These are phyloP conservation scores for Pteromalus puparum DNA, from an alignment of 1,140 invertebrate species.

Conservation along the genomic window DNA sequence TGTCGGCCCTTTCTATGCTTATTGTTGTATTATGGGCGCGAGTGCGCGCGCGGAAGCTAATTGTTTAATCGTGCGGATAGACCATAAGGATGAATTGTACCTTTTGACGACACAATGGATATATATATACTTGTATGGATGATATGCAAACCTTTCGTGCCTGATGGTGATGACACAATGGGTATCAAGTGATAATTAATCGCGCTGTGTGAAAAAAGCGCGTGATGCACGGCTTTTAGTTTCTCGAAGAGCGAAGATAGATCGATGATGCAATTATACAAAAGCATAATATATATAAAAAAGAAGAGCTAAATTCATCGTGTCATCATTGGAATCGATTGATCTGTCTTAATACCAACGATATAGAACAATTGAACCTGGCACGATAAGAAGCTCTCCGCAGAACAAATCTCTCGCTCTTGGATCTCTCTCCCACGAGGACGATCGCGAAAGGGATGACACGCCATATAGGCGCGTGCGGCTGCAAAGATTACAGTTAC, in stretches of 20 bases:
- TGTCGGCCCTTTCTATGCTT: background rate
- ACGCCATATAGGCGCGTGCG: background rate
- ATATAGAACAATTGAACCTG: too few relatives aligned
- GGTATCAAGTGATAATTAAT: slow-evolving; percentile 62
- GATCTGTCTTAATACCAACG: background rate
- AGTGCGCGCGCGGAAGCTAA: slow-evolving; percentile 57
- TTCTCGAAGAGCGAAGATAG: too few relatives aligned
- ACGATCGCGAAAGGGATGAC: background rate
- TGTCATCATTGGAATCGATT: too few relatives aligned
- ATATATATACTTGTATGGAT: too few relatives aligned
- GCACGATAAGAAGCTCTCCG: background rate
- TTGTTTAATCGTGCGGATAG: slow-evolving; percentile 72
- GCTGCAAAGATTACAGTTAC: slow-evolving; percentile 20
- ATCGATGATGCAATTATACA: too few relatives aligned
- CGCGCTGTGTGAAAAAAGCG: too few relatives aligned
- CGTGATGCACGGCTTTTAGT: too few relatives aligned
- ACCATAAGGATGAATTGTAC: slow-evolving; percentile 50
- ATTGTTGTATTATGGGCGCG: slow-evolving; percentile 18
- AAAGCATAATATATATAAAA: too few relatives aligned
- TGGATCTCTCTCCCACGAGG: background rate
- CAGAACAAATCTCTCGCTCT: background rate
- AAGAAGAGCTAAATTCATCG: too few relatives aligned
- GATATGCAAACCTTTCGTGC: background rate
- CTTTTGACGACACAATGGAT: background rate
- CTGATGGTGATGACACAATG: too few relatives aligned